Base-by-base conservation (phyloP, 2,797 vertebrate genomes). In the Pogonophryne albipinna region DNA sequence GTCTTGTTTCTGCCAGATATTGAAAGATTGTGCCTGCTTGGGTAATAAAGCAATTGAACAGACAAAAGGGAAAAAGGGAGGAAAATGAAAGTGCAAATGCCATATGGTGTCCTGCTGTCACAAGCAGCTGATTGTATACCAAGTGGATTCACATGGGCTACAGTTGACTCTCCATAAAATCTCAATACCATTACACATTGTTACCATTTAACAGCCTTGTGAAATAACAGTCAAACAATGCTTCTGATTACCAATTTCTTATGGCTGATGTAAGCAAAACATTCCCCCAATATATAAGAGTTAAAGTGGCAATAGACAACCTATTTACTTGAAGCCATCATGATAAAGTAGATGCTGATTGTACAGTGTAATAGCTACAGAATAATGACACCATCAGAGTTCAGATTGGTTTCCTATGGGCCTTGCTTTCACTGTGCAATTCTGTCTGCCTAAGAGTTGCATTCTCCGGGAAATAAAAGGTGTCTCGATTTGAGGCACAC, bases 1-100 rank as follows among this genome's bases (percentile, higher is more conserved):
- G 86, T 89, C 86, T 85, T 87, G 80, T 85, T 85, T 49, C 79
- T 87, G 84, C 69, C 87, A 87, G 71, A 81, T 72, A 64, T 51
- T 61, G 63, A 55, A 75, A 85, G 62, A 80, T 66, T 72, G 62
- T n/a, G 46, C 41, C 83, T 77, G 80, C 68, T 63, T 79, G 86
- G 71, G 60, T 71, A 86, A 87, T 64, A 71, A 68, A 80, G 82
- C 75, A 70, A 72, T 76, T 60, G 60, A 82, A 66, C 42, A 76
- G 49, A 64, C 31, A 56, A 66, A 66, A 74, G 82, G 46, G 12
- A 50, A n/a, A 72, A 63, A 38, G 38, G 6, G 27, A 74, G 45
- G 42, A n/a, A 73, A 68, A 53, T 55, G n/a, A 58, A 72, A 73
- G 78, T 19, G 51, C 23, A 84, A 82, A 85, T 73, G 66, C 17